Percentiles rank a stretch among this genome's conserved stretches.
Conservation (phyloP, 2,113 vertebrate genomes). For the Otolemur garnettii region DNA sequence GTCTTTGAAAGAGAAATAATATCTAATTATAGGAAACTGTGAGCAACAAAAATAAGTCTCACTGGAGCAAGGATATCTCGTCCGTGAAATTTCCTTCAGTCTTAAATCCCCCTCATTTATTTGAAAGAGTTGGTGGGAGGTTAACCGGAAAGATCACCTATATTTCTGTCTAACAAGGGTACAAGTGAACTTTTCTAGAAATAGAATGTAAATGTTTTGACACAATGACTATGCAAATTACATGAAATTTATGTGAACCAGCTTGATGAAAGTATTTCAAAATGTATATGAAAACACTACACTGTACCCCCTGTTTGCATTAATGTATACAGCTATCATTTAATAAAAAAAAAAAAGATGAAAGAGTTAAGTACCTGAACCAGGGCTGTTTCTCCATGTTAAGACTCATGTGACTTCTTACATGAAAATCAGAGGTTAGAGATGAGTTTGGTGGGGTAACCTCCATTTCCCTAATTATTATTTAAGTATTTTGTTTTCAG, state of each 20-base stretch:
- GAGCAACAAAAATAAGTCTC: neutral
- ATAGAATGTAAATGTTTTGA: too few species aligned
- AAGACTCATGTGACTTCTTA: slow-evolving; percentile 76
- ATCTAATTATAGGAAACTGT: neutral
- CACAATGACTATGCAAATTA: too few species aligned
- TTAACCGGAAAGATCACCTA: too few species aligned
- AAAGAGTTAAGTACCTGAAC: slow-evolving; percentile 65
- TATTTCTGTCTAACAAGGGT: too few species aligned
- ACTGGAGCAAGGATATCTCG: neutral
- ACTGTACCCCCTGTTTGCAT: too few species aligned
- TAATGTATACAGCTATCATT: too few species aligned
- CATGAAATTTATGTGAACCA: too few species aligned
- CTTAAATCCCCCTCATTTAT: neutral
- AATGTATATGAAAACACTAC: too few species aligned
- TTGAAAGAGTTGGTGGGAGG: slow-evolving; percentile 56
- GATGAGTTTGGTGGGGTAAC: slow-evolving; percentile 68
- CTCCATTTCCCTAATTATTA: neutral
- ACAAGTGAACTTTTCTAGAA: too few species aligned
- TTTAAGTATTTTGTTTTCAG: slow-evolving; percentile 71
- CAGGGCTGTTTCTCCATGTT: slow-evolving; percentile 61
- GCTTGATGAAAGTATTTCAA: too few species aligned
- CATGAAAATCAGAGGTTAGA: slow-evolving; percentile 67
- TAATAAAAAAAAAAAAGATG: too few species aligned
- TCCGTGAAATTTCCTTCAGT: slow-evolving; percentile 24
- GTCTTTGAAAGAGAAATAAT: slow-evolving; percentile 23